Base-by-base conservation (phyloP, 2,113 vertebrate genomes). In the Oceanites oceanicus region DNA sequence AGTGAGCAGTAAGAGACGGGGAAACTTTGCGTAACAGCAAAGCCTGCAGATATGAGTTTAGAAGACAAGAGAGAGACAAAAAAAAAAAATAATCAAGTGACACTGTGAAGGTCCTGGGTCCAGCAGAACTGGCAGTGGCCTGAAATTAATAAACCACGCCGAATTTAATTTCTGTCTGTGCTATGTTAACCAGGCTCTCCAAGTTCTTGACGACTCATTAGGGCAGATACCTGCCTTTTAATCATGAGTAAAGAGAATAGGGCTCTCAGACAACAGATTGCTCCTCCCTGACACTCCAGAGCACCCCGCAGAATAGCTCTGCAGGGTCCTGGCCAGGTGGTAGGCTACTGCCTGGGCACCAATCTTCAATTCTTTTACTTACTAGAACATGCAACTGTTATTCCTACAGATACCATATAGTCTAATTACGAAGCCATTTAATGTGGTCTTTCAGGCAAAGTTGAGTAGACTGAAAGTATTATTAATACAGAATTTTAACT, bases 91-190 rank as follows among this genome's bases (percentile, higher is more conserved):
- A 52, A 38, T 40, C 20, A 83, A 84, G 20, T 23, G 34, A 65
- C n/a, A 47, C 26, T 44, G 45, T 17, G 26, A 93, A 56, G 20
- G 34, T 29, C 49, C 23, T 23, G 32, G 15, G 13, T 77, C 34
- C 3, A 5, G 65, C 30, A 81, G 63, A 56, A 84, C 29, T 5
- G 21, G 36, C 49, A 77, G 45, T 38, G 65, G 42, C 27, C 77
- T 68, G 55, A 90, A 93, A 94, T 74, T 52, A 89, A 90, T 49
- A 94, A 92, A 73, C 36, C 73, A 66, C 19, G 40, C 18, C 65
- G 55, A 89, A 86, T 76, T 71, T 50, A 73, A 73, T 91, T 84
- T 89, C 44, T 83, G 29, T 38, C 78, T 82, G 65, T 58, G 59
- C 63, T 76, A 36, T 11, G 59, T 42, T 70, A 90, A 74, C 45